phyloP scores from a whole-genome alignment of 2,113 vertebrate species.

The Tragelaphus buxtoni region DNA sequence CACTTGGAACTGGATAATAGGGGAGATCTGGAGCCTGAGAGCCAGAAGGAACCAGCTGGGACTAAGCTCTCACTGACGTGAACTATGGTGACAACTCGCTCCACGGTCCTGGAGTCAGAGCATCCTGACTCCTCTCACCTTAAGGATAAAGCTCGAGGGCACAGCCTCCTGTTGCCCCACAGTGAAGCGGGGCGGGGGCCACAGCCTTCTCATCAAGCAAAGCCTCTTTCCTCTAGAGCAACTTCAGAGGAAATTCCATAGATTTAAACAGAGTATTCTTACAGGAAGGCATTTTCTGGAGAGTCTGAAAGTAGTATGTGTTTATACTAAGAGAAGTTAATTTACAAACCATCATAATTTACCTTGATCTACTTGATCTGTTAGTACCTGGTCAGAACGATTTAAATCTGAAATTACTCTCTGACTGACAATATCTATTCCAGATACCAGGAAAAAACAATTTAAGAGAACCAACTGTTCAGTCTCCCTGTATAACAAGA shows the following conservation, averaged over 20 bases:
- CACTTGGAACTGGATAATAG: neutral
- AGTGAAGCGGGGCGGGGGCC: too few species aligned
- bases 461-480: neutral
- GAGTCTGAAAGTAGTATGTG: neutral
- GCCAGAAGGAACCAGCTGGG: neutral
- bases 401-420: neutral
- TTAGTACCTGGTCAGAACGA: neutral
- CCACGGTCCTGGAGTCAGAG: too few species aligned
- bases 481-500: neutral
- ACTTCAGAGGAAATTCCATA: neutral
- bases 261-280: neutral
- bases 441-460: neutral
- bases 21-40: neutral
- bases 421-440: neutral
- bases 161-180: neutral
- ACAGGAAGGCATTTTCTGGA: neutral
- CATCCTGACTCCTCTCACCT: neutral
- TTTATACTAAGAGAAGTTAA: neutral
- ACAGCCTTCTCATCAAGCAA: neutral
- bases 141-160: neutral
- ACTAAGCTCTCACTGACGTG: neutral
- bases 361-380: neutral
- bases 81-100: neutral
- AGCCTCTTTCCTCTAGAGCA: neutral
- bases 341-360: neutral